These are phyloP conservation scores for Uloborus diversus DNA, from an alignment of 1,140 invertebrate species.

Conservation along the genomic window DNA sequence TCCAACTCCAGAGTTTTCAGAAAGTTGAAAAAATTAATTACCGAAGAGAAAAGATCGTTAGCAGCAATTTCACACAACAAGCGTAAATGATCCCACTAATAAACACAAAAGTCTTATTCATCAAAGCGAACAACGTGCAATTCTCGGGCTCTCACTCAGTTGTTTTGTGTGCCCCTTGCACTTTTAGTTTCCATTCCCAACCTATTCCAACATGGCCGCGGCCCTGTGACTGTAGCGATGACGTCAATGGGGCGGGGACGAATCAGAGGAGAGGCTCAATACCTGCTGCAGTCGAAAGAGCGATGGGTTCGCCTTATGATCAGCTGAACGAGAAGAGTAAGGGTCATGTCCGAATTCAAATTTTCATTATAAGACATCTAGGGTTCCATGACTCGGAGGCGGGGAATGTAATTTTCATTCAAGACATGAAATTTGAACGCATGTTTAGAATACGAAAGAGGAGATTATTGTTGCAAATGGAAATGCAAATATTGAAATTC, in stretches of 20 bases:
- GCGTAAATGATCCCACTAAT: background rate
- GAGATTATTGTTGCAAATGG: no score
- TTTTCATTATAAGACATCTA: no score
- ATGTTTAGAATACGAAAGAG: no score
- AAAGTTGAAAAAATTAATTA: background rate
- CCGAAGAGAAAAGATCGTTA: background rate
- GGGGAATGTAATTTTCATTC: constrained; percentile 14
- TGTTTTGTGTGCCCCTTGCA: constrained; percentile 24
- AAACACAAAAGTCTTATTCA: no score
- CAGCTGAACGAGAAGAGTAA: constrained; percentile 51
- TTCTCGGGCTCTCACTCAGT: constrained; percentile 5
- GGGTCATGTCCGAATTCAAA: constrained; percentile 25
- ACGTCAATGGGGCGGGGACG: constrained; percentile 44
- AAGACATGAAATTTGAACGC: no score
- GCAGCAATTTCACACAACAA: background rate
- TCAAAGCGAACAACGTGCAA: constrained; percentile 33
- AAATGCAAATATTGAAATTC: no score
- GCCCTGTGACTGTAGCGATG: constrained; percentile 40
- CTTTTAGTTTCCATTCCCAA: constrained; percentile 6
- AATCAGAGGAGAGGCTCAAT: constrained; percentile 29
- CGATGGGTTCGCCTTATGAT: background rate
- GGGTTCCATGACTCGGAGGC: background rate
- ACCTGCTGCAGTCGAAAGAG: constrained; percentile 23
- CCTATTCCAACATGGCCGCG: constrained; percentile 37
- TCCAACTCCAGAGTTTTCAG: background rate